Evolutionary conservation across 1,140 invertebrate species (phyloP).

Genomic region (Drosophila chauvacae): DNA sequence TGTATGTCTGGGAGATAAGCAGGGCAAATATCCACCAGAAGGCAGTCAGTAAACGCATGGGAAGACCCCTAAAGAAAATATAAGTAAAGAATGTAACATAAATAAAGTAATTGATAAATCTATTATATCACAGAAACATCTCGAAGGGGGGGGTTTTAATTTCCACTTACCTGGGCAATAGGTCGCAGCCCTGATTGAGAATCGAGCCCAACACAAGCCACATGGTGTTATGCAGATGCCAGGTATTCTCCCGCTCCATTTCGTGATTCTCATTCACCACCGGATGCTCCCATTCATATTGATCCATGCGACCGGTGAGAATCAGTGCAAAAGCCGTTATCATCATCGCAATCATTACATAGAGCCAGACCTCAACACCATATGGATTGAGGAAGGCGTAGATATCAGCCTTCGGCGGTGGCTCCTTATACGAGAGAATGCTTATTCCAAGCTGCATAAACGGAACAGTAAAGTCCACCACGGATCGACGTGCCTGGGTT

Average conservation of each 20-base stretch:
- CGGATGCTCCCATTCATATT: conserved; percentile 92
- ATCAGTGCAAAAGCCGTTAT: conserved; percentile 96
- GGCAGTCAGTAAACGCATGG: conserved; percentile 92
- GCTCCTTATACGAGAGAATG: conserved; percentile 94
- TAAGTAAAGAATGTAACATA: neutral
- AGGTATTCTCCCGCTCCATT: conserved; percentile 90
- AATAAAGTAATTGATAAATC: no score
- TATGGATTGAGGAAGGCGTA: conserved; percentile 96
- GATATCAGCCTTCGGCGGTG: conserved; percentile 93
- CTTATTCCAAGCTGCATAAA: conserved; percentile 96
- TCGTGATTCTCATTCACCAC: conserved; percentile 89
- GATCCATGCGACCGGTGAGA: conserved; percentile 92
- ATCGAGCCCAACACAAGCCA: conserved; percentile 92
- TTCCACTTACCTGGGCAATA: conserved; percentile 89
- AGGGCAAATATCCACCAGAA: conserved; percentile 98
- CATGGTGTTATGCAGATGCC: conserved; percentile 90
- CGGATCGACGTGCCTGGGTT: conserved; percentile 91
- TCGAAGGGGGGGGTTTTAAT: no score
- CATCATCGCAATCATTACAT: conserved; percentile 95
- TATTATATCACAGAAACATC: no score
- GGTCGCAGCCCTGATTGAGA: conserved; percentile 91
- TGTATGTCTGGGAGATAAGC: conserved; percentile 97
- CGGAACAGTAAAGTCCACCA: conserved; percentile 95
- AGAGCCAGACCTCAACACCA: conserved; percentile 96
- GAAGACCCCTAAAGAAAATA: conserved; percentile 87